phyloP scores from a whole-genome alignment of 1,140 invertebrate genomes.

The Parasteatoda tepidariorum region DNA sequence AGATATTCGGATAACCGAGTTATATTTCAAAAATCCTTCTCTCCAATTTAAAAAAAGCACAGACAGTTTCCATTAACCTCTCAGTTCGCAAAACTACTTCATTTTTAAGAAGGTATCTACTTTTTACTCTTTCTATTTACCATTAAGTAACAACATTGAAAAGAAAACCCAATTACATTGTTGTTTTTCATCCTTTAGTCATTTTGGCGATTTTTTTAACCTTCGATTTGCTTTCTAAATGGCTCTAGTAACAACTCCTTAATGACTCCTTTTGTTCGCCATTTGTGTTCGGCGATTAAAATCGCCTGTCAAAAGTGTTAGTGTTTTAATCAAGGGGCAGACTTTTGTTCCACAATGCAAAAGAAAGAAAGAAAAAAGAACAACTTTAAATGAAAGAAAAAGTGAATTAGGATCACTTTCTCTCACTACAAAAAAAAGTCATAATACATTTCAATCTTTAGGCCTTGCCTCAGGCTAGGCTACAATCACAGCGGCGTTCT shows the following conservation, averaged over 20 bases:
- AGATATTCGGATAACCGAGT: too few relatives aligned
- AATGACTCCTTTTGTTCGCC: conserved; percentile 31
- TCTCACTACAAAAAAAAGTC: not conserved
- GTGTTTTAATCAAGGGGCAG: conserved; percentile 42
- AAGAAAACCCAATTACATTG: not conserved
- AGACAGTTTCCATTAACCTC: too few relatives aligned
- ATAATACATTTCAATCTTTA: not conserved
- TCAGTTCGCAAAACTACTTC: too few relatives aligned
- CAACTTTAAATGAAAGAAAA: not conserved
- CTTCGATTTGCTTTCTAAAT: not conserved
- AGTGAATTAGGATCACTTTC: conserved; percentile 5
- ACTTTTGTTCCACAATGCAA: not conserved
- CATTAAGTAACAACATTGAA: not conserved
- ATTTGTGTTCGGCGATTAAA: conserved; percentile 30
- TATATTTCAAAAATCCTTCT: too few relatives aligned
- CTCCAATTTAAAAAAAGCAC: too few relatives aligned
- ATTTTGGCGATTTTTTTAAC: not conserved
- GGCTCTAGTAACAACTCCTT: conserved; percentile 32
- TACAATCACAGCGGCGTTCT: not conserved
- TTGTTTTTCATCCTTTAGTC: not conserved
- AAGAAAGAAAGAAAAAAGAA: not conserved
- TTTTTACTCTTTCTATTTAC: not conserved
- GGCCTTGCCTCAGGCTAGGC: not conserved
- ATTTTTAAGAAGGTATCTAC: too few relatives aligned
- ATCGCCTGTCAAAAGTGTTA: conserved; percentile 49